These are phyloP conservation scores for Fregetta grallaria DNA, from an alignment of 2,113 vertebrate species.

Conservation along the genomic window DNA sequence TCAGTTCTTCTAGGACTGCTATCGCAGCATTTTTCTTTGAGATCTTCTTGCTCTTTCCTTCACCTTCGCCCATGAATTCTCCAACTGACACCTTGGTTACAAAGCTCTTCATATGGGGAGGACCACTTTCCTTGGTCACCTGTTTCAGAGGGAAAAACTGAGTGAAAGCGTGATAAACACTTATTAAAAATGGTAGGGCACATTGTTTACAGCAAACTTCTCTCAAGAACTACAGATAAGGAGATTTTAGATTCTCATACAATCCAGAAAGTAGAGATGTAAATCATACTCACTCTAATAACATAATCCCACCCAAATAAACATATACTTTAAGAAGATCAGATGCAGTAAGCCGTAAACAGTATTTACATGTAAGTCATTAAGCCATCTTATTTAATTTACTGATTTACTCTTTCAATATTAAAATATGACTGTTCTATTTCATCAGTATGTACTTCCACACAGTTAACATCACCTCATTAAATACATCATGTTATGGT, in stretches of 20 bases:
- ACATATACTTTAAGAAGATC: background rate
- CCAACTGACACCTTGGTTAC: constrained; percentile 90
- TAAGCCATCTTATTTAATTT: background rate
- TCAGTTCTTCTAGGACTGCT: constrained; percentile 88
- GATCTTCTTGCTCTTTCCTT: constrained; percentile 98
- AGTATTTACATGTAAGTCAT: background rate
- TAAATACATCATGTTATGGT: background rate
- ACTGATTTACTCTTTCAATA: background rate
- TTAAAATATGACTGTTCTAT: background rate
- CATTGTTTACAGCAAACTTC: constrained; percentile 54
- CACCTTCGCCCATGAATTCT: constrained; percentile 91
- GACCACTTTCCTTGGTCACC: constrained; percentile 95
- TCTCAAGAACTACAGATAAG: background rate
- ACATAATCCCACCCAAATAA: background rate
- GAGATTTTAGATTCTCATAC: background rate
- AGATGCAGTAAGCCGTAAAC: background rate
- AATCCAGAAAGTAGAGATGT: background rate
- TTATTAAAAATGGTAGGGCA: constrained; percentile 61
- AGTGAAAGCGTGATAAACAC: constrained; percentile 75
- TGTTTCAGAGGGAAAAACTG: constrained; percentile 83
- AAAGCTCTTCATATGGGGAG: constrained; percentile 98
- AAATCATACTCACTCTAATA: background rate
- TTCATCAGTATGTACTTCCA: background rate
- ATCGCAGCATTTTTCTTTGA: constrained; percentile 96
- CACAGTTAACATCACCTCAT: background rate